Evolutionary conservation across 2,797 vertebrate species (phyloP).

Genomic region (Clamator glandarius): DNA sequence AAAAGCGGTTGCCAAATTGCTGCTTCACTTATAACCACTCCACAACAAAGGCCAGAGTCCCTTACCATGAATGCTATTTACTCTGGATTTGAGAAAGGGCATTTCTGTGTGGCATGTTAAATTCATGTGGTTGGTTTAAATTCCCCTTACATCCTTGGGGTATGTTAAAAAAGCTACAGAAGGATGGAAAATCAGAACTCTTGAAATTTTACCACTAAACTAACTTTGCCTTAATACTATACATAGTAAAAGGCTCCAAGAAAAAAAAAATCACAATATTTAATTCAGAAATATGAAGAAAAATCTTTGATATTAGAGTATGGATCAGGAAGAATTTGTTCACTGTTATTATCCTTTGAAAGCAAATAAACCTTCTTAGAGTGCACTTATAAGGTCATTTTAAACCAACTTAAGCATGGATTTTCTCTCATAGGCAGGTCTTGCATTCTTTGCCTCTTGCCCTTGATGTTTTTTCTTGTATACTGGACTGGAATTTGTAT

Average conservation of each 20-base stretch:
- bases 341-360: not conserved
- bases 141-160: not conserved
- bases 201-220: not conserved
- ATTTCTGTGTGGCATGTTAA: not conserved
- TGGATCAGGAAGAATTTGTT: not conserved
- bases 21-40: not conserved
- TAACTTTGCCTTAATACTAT: not conserved
- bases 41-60: not conserved
- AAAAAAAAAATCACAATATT: not conserved
- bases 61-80: not conserved
- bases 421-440: not conserved
- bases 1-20: not conserved
- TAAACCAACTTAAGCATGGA: not conserved
- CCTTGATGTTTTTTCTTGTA: not conserved
- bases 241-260: not conserved
- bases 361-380: not conserved
- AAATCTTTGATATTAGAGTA: not conserved
- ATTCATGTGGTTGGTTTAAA: not conserved
- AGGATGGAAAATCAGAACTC: not conserved
- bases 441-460: not conserved
- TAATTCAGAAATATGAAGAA: not conserved
- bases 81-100: not conserved
- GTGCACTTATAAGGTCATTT: not conserved
- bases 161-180: not conserved
- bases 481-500: not conserved